Conservation (phyloP, 2,113 vertebrate genomes). For the Todiramphus saurophagus region DNA sequence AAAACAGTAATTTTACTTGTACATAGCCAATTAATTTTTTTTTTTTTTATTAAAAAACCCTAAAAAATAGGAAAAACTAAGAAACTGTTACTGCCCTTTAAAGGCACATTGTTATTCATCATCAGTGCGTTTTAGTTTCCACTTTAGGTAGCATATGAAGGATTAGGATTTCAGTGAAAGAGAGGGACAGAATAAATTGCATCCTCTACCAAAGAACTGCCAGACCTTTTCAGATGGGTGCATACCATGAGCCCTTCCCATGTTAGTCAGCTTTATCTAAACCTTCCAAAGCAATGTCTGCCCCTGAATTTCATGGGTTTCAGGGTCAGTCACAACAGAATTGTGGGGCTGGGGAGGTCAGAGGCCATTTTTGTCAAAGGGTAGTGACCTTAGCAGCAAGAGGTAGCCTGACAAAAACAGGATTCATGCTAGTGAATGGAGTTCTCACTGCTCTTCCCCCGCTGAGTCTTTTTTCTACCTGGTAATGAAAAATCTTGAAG, state of each 20-base stretch:
- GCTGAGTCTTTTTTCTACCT: constrained; percentile 69
- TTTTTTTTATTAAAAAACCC: background rate
- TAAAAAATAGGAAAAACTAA: constrained; percentile 17
- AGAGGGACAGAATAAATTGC: constrained; percentile 72
- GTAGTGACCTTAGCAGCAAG: constrained; percentile 76
- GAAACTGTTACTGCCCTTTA: constrained; percentile 41
- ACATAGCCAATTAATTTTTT: background rate
- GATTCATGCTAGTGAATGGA: constrained; percentile 67
- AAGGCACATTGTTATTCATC: constrained; percentile 68
- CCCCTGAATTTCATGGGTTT: constrained; percentile 79
- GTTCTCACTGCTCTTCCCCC: constrained; percentile 67
- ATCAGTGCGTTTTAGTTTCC: constrained; percentile 57
- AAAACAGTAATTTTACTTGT: background rate
- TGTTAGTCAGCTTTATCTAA: constrained; percentile 77
- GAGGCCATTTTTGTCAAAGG: constrained; percentile 78
- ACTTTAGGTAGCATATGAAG: constrained; percentile 68
- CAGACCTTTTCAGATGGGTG: constrained; percentile 69
- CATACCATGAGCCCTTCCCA: constrained; percentile 72
- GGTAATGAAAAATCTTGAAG: constrained; percentile 75
- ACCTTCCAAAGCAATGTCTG: constrained; percentile 71
- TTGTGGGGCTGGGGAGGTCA: constrained; percentile 72
- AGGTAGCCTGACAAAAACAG: constrained; percentile 64
- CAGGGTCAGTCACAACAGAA: constrained; percentile 76
- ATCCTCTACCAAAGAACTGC: constrained; percentile 68
- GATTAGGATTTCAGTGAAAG: constrained; percentile 73